Evolutionary conservation across 2,113 vertebrate genomes (phyloP).

Genomic region (Dolichallabes microphthalmus): DNA sequence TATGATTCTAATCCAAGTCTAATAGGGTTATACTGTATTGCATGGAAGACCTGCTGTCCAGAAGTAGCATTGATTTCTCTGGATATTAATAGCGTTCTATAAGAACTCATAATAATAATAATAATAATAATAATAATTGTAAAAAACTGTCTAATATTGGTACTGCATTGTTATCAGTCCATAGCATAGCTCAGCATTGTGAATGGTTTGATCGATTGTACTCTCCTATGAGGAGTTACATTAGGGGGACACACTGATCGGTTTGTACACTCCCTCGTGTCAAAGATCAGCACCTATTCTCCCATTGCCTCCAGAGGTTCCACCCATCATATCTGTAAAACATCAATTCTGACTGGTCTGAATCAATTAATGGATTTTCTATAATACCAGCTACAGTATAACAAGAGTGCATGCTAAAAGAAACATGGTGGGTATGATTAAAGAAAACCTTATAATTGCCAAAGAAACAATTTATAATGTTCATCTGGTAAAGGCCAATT

Average conservation of each 20-base stretch:
- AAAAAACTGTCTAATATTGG: too few relatives aligned
- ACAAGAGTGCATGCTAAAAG: neutral
- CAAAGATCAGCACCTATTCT: conserved; percentile 49
- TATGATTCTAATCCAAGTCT: neutral
- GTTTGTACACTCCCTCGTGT: conserved; percentile 16
- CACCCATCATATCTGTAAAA: conserved; percentile 8
- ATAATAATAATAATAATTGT: too few relatives aligned
- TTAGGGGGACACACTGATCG: conserved; percentile 39
- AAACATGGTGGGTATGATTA: neutral
- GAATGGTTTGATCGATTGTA: conserved; percentile 29
- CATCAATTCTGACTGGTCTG: neutral
- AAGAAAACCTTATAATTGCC: neutral
- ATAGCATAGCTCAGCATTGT: conserved; percentile 17
- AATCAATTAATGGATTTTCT: neutral
- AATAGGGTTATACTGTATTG: conserved; percentile 7
- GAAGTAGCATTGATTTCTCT: neutral
- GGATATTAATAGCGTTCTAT: neutral
- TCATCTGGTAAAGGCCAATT: neutral
- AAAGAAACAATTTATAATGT: neutral
- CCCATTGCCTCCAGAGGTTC: conserved; percentile 70
- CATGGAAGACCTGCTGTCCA: neutral
- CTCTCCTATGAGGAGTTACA: conserved; percentile 37
- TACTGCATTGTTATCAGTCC: too few relatives aligned
- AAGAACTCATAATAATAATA: neutral
- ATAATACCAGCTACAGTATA: neutral